Conservation (phyloP, 2,888 invertebrate species). For the Conomelus anceps region DNA sequence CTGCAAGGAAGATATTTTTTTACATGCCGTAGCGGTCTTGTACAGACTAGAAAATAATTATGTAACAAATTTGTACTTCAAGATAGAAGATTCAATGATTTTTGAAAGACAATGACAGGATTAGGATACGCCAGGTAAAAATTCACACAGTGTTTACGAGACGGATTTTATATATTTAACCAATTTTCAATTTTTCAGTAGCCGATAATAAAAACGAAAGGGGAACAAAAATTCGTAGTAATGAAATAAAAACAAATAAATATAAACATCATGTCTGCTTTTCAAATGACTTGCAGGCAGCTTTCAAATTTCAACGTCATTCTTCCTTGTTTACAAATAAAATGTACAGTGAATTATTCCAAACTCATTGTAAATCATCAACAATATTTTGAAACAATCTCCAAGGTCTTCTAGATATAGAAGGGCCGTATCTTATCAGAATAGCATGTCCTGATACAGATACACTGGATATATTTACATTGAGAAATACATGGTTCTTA, state of each 20-base stretch:
- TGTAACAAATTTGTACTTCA: too few relatives aligned
- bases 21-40: too few relatives aligned
- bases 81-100: too few relatives aligned
- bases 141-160: not conserved
- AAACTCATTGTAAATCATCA: not conserved
- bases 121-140: not conserved
- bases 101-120: not conserved
- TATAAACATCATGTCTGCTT: not conserved
- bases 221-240: not conserved
- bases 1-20: too few relatives aligned
- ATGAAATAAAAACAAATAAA: not conserved
- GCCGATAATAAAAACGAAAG: conserved; percentile 6
- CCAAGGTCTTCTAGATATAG: too few relatives aligned
- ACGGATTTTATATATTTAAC: conserved; percentile 9
- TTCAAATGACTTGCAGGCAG: not conserved
- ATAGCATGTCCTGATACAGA: not conserved
- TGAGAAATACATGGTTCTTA: not conserved
- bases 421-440: not conserved
- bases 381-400: not conserved
- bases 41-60: too few relatives aligned
- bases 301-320: not conserved
- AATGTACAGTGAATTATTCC: not conserved
- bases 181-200: conserved; percentile 10
- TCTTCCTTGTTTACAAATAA: not conserved
- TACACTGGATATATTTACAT: not conserved